phyloP scores from a whole-genome alignment of 1,140 invertebrate genomes.

The Drosophila athabasca region DNA sequence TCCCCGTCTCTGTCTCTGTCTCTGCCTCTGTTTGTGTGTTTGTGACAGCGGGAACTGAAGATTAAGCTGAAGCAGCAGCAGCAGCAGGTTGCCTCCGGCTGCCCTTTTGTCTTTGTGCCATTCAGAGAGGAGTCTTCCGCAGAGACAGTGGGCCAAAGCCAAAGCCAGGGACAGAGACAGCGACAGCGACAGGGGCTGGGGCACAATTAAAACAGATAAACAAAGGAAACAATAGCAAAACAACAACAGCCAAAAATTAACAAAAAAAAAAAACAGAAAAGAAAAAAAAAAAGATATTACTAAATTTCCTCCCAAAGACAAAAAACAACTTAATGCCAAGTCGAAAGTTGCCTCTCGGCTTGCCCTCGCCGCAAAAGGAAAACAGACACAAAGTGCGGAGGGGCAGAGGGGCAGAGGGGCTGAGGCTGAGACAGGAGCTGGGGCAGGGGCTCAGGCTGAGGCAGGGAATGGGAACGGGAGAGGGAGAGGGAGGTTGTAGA shows the following conservation, averaged over 20 bases:
- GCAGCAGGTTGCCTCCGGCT: slow-evolving; percentile 47
- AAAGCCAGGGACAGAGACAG: background rate
- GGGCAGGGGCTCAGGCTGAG: background rate
- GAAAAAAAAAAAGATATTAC: slow-evolving; percentile 52
- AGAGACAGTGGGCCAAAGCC: too few relatives aligned
- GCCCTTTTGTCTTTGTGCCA: slow-evolving; percentile 37
- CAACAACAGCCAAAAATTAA: slow-evolving; percentile 38
- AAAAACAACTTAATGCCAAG: slow-evolving; percentile 69
- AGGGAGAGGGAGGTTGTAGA: slow-evolving; percentile 28
- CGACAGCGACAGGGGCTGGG: background rate
- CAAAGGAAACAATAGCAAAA: slow-evolving; percentile 71
- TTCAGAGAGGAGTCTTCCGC: background rate
- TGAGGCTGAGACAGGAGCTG: too few relatives aligned
- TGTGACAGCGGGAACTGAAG: slow-evolving; percentile 34
- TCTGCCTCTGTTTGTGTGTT: background rate
- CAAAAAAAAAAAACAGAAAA: slow-evolving; percentile 10
- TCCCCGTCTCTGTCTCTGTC: slow-evolving; percentile 5
- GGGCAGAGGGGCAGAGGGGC: slow-evolving; percentile 6
- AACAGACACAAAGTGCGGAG: slow-evolving; percentile 14
- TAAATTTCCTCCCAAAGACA: slow-evolving; percentile 55
- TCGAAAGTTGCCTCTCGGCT: slow-evolving; percentile 40
- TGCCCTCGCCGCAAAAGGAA: slow-evolving; percentile 21
- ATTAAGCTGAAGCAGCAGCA: slow-evolving; percentile 33
- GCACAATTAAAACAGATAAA: slow-evolving; percentile 79
- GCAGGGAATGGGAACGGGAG: slow-evolving; percentile 2